Evolutionary conservation across 2,888 invertebrate species (phyloP).

Genomic region (Hermaeophaga mercurialis): DNA sequence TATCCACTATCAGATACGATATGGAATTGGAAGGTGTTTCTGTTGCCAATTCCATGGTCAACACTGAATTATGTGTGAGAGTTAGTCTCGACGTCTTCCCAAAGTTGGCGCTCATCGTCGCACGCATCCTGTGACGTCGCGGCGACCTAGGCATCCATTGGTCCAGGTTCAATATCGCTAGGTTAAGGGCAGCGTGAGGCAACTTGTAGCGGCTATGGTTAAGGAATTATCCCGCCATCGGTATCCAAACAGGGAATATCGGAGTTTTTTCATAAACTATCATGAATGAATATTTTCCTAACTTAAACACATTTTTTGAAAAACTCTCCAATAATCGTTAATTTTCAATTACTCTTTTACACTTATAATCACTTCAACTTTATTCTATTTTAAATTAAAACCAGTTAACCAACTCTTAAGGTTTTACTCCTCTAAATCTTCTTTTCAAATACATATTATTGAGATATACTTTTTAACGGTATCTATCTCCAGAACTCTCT

Average conservation of each 20-base stretch:
- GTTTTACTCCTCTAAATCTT: no score
- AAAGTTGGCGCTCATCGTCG: conserved; percentile 46
- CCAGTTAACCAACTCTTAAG: no score
- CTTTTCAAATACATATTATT: no score
- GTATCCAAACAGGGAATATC: background rate
- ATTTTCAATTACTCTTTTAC: no score
- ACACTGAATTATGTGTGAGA: conserved; percentile 24
- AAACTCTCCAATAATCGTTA: no score
- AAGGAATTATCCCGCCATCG: background rate
- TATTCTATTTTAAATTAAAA: no score
- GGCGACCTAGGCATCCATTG: conserved; percentile 62
- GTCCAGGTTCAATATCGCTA: conserved; percentile 54
- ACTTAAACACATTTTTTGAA: no score
- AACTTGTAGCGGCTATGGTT: background rate
- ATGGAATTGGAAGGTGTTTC: conserved; percentile 34
- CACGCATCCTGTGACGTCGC: conserved; percentile 63
- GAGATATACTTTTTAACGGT: no score
- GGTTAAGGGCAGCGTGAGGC: conserved; percentile 51
- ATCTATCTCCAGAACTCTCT: no score
- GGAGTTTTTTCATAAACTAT: no score
- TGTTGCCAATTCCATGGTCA: conserved; percentile 43
- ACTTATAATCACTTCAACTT: no score
- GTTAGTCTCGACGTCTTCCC: conserved; percentile 35
- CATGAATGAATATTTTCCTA: no score
- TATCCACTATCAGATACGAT: conserved; percentile 31